A percentile compares a stretch with the other conserved stretches of the same genome.
These are phyloP conservation scores for Pachyrhynchus sulphureomaculatus DNA, from an alignment of 1,140 invertebrate species.

Conservation along the genomic window DNA sequence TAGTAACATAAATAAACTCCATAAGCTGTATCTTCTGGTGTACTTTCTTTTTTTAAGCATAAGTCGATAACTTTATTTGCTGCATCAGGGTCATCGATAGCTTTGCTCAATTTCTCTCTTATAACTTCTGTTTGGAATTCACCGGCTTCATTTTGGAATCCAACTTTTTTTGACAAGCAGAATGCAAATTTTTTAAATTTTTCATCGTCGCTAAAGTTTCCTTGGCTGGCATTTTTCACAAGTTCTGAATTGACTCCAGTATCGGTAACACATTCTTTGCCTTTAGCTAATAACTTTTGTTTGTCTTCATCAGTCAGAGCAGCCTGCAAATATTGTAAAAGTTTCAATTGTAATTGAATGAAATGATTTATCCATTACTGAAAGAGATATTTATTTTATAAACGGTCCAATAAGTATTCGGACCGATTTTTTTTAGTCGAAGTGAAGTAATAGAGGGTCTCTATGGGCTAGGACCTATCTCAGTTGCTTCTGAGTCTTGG, in stretches of 20 bases:
- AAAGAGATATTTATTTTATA: too few relatives aligned
- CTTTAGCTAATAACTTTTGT: slow-evolving; percentile 8
- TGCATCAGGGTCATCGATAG: slow-evolving; percentile 45
- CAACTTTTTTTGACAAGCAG: slow-evolving; percentile 53
- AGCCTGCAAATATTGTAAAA: slow-evolving; percentile 20
- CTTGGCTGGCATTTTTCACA: slow-evolving; percentile 15
- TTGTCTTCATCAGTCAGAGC: slow-evolving; percentile 32
- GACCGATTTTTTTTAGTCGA: too few relatives aligned
- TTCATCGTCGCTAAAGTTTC: too few relatives aligned
- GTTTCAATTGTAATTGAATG: too few relatives aligned
- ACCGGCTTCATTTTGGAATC: slow-evolving; percentile 48
- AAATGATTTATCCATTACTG: too few relatives aligned
- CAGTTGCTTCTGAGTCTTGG: too few relatives aligned
- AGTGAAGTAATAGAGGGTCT: too few relatives aligned
- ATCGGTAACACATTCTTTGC: slow-evolving; percentile 18
- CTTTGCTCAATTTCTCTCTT: slow-evolving; percentile 47
- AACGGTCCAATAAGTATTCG: too few relatives aligned
- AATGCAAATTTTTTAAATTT: slow-evolving; percentile 51
- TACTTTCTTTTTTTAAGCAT: slow-evolving; percentile 14
- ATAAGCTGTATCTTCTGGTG: slow-evolving; percentile 25
- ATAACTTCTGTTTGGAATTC: too few relatives aligned
- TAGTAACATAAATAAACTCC: slow-evolving; percentile 26
- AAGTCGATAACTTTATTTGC: neutral
- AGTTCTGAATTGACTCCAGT: slow-evolving; percentile 16
- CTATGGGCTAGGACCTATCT: too few relatives aligned